Evolutionary conservation across 1,140 invertebrate species (phyloP), one percentile per base, ranked within the genome.

Genomic region (Lepidurus packardi): DNA sequence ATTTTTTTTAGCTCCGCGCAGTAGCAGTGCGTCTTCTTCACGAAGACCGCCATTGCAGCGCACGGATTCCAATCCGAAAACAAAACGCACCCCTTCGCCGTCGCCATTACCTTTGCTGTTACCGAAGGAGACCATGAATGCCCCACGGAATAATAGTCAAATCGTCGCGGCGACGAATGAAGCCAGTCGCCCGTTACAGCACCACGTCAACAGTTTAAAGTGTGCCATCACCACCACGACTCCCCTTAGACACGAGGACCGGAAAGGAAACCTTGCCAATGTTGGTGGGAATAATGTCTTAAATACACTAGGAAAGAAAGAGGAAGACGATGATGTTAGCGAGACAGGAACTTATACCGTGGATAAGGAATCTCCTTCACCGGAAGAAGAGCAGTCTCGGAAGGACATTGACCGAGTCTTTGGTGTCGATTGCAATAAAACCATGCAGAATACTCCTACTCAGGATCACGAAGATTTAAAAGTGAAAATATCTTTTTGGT

Each of bases 291-390:
- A 73, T 76, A 77, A 8, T 9, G 78, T 25, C 16, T 42, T 43
- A 78, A 43, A n/a, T 83, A 83, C 75, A 80, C 81, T 77, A 80
- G 81, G 82, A 80, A 78, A 78, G 78, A 82, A 81, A 25, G 84
- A 84, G 75, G 82, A 82, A 80, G 84, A 86, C 41, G 92, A 91
- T 81, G 91, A 91, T 42, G 87, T 90, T 0, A 94, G 92, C 84
- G 92, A 94, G 83, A 88, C 92, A 7, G 94, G 94, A 43, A 96
- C 94, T 1, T 96, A 96, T 81, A 96, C 94, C 0, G 90, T 96
- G 45, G 92, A 94, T 81, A 91, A 91, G 77, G 92, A 94, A 81
- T 90, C 90, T 83, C 81, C 81, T 43, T 93, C 93, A 81, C 91
- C 92, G 1, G 93, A 94, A 82, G 92, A 93, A 82, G 92, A 94